A percentile compares a stretch with the other conserved stretches of the same genome.
Evolutionary conservation across 2,797 vertebrate species (phyloP).

Genomic region (Sparidentex hasta): DNA sequence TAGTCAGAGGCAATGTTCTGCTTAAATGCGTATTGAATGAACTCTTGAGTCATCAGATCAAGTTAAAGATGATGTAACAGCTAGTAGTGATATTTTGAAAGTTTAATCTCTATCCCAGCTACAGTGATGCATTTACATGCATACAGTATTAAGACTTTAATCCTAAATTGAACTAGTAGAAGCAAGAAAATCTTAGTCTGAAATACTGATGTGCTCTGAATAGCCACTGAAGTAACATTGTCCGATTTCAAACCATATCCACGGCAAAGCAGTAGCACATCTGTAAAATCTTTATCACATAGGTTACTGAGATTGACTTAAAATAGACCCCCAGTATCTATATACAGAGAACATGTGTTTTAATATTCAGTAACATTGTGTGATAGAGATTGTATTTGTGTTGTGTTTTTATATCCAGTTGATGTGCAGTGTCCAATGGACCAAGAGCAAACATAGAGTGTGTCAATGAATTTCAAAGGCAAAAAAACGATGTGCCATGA

Average conservation of each 20-base stretch:
- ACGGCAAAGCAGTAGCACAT: background rate
- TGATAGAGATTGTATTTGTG: background rate
- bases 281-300: background rate
- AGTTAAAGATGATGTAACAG: conserved; percentile 21
- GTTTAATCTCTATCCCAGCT: background rate
- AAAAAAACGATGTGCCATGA: no score
- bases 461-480: no score
- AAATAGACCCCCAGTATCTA: background rate
- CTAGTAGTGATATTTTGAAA: background rate
- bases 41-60: conserved; percentile 1
- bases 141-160: background rate
- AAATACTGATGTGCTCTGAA: conserved; percentile 2
- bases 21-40: conserved; percentile 7
- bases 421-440: no score
- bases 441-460: no score
- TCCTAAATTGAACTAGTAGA: background rate
- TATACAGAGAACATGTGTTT: background rate
- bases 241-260: background rate
- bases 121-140: background rate
- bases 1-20: background rate
- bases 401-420: no score
- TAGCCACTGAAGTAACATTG: background rate
- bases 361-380: background rate
- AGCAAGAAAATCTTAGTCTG: background rate
- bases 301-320: background rate